Evolutionary conservation across 2,888 invertebrate species (phyloP), one percentile per base, ranked within the genome.

Genomic region (Terebella lapidaria): DNA sequence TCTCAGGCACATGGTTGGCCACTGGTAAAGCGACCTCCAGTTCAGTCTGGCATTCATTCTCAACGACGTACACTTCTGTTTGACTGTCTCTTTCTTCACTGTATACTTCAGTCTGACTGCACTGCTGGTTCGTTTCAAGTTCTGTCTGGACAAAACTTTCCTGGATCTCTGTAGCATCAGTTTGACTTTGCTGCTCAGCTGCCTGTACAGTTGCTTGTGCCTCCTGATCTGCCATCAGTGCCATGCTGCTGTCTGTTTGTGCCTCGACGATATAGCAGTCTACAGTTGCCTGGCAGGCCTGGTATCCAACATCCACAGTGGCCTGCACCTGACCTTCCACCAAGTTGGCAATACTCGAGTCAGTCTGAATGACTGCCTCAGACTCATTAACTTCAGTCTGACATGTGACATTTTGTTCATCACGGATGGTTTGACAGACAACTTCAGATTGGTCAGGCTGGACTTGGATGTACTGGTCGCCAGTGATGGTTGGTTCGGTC

Each of bases 191-290:
- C 4, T n/a, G 25, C 24, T 55, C 54, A 4, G 3, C 30, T 26
- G 22, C 3, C 2, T 58, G 58, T 22, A 45, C 27, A 18, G 20
- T 30, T 0, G 42, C 58, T 45, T 61, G 61, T 25, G 27, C 15
- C 27, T 56, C 46, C 26, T 35, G 30, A 18, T 61, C 61, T 15
- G 20, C 30, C 29, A n/a, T 27, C 10, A 24, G 46, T n/a, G 62
- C 59, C 57, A 62, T 56, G 56, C 62, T 62, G n/a, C 29, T 45
- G 26, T 51, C 53, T 20, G 62, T 62, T 54, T 62, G 62, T 1
- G 30, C 42, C 18, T 46, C 55, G 18, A 28, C 24, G n/a, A 22
- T 25, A 5, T 3, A 15, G n/a, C 27, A 30, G 30, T 10, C 30
- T 22, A 49, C 47, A 1, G 59, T 55, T 1, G 59, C 55, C 49